Conservation (phyloP, 1,140 invertebrate genomes). For the Sinonovacula constricta region DNA sequence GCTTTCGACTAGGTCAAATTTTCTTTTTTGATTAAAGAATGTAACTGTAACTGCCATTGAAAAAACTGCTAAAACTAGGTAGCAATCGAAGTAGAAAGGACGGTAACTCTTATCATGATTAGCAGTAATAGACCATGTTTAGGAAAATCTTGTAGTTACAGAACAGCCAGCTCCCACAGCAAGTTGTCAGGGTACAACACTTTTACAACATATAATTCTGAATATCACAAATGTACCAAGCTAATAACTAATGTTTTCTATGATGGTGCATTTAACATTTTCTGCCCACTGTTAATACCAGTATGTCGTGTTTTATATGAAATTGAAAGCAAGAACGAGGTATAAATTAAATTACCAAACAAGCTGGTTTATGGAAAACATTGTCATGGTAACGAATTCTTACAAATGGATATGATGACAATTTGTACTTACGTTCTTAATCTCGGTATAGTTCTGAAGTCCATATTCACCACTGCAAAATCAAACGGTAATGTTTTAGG, state of each 20-base stretch:
- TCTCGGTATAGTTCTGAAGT: conserved; percentile 92
- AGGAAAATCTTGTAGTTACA: too few species aligned
- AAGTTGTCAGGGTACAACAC: too few species aligned
- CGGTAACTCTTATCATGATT: too few species aligned
- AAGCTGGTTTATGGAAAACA: neutral
- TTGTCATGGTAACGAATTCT: neutral
- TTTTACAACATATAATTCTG: too few species aligned
- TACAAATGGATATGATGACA: conserved; percentile 56
- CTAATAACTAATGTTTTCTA: conserved; percentile 5
- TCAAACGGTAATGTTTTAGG: neutral
- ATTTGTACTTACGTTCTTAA: conserved; percentile 93
- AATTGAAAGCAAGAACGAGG: neutral
- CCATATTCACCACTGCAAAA: conserved; percentile 89
- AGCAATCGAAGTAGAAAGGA: too few species aligned
- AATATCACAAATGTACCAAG: too few species aligned
- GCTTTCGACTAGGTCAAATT: too few species aligned
- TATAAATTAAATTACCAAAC: neutral
- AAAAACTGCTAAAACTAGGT: too few species aligned
- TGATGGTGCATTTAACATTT: neutral
- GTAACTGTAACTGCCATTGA: too few species aligned
- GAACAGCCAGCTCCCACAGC: too few species aligned
- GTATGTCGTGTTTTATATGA: neutral
- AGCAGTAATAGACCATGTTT: too few species aligned
- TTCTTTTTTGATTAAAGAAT: too few species aligned
- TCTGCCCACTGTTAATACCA: neutral